Base-by-base conservation (phyloP, 2,797 vertebrate genomes). In the Peromyscus attwateri region DNA sequence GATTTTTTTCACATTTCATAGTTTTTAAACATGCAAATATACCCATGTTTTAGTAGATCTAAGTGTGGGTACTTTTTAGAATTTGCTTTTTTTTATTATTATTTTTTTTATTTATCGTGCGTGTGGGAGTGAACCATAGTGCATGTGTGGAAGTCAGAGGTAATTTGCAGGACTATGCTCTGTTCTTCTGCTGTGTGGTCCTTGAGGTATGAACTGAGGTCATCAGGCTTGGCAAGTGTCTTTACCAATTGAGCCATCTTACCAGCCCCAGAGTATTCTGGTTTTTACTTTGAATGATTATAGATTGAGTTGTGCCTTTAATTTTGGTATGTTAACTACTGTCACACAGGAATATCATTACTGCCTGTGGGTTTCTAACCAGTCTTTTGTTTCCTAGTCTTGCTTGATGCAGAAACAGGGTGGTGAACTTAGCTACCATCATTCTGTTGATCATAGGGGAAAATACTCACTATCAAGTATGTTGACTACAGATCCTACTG, bases 271-370 rank as follows among this genome's bases (percentile, higher is more conserved):
- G 17, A 40, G 4, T 66, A 79, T 40, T 90, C 37, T 87, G 60
- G 49, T 66, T 81, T 93, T 90, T 77, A 52, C 84, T 93, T 95
- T 60, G 46, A 95, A 17, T 62, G 40, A 62, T 90, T 92, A 1
- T 85, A 81, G 90, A 71, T 95, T 52, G 66, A 95, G 52, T 68
- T 73, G 1, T 91, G 43, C 64, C 70, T 94, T 91, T 85, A 80
- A 88, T 94, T 95, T 82, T 60, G n/a, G 68, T 19, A 7, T 81
- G 21, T 62, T 77, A n/a, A 4, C 91, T 57, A 43, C 31, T 75
- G 23, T 84, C 80, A 55, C 3, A 9, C 55, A 60, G 37, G 89
- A 77, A 73, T 85, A n/a, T 6, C 8, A 4, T 37, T 64, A 52
- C 46, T 70, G 43, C 81, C 80, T 68, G 66, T 83, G 2, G 71